Evolutionary conservation across 2,113 vertebrate species (phyloP).

Genomic region (Thalassoma bifasciatum): DNA sequence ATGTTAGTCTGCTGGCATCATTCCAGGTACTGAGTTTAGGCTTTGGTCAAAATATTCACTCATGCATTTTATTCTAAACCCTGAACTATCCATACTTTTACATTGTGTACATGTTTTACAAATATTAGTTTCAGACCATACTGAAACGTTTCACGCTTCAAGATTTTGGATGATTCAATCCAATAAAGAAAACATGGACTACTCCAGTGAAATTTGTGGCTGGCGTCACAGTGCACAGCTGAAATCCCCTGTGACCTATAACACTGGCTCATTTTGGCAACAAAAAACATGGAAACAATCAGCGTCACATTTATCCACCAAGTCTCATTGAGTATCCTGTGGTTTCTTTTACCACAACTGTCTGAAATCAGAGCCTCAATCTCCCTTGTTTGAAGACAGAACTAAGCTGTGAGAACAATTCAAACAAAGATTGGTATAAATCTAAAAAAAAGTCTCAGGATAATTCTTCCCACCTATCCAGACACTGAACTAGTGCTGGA

Average conservation of each 20-base stretch:
- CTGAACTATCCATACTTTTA: not conserved
- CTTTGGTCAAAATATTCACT: not conserved
- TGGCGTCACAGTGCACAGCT: constrained; percentile 16
- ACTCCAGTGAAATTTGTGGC: constrained; percentile 23
- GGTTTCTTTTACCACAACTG: constrained; percentile 31
- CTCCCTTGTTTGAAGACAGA: constrained; percentile 11
- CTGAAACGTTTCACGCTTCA: constrained; percentile 6
- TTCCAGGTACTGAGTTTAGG: not conserved
- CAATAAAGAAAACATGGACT: constrained; percentile 21
- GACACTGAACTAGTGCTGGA: not conserved
- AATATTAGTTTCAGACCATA: not conserved
- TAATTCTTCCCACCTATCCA: not conserved
- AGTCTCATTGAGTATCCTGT: constrained; percentile 22
- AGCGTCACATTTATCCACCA: constrained; percentile 25
- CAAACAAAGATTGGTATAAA: not conserved
- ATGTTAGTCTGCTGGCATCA: not conserved
- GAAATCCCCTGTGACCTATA: constrained; percentile 31
- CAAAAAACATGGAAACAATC: constrained; percentile 38
- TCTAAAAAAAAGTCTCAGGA: not conserved
- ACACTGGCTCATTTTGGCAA: constrained; percentile 24
- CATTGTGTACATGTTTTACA: not conserved
- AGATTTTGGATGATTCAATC: constrained; percentile 10
- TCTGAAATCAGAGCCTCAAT: not conserved
- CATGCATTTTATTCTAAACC: not conserved
- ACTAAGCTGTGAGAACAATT: not conserved